Base-by-base conservation (phyloP, 2,113 vertebrate species). In the Brienomyrus longianalis region DNA sequence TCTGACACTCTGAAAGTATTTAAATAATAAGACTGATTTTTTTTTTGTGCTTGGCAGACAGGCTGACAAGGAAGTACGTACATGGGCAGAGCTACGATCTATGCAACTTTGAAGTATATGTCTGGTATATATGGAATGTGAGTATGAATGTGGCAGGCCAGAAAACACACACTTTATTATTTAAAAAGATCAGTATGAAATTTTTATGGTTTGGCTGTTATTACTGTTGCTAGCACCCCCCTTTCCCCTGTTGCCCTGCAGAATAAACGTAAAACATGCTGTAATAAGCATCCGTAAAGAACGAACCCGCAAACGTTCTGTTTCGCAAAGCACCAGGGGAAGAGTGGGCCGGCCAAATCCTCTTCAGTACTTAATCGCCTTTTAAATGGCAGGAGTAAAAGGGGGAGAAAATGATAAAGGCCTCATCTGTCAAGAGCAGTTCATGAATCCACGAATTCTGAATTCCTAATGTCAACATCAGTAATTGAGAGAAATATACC, bases 401-500 rank as follows among this genome's bases (percentile, higher is more conserved):
- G 31, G 27, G 27, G 50, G 56, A 50, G 45, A 86, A 54, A 86
- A 13, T 1, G 56, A 86, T 54, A 39, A 85, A 88, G 51, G 39
- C 15, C 83, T 86, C 56, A 88, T n/a, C 56, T 31, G 45, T 84
- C 83, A 48, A 48, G 83, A 84, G 23, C 21, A n/a, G 50, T 56
- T 19, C 23, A 85, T 85, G 83, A 45, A 45, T 83, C 43, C 43
- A 48, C 31, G 5, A 51, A 50, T 52, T 35, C 8, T 54, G 47
- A 43, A 52, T 52, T 50, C 21, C 39, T 35, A 39, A 50, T 13
- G 59, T 62, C 89, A 74, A n/a, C 35, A 43, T 54, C 48, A 87
- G 48, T 86, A 80, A 56, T 59, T 51, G 21, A 80, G 19, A 87
- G 47, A 80, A 90, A 90, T 35, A 21, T 15, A 59, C 48, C 70